These are phyloP conservation scores for Apoda limacodes DNA, from an alignment of 2,888 invertebrate genomes.

Conservation along the genomic window DNA sequence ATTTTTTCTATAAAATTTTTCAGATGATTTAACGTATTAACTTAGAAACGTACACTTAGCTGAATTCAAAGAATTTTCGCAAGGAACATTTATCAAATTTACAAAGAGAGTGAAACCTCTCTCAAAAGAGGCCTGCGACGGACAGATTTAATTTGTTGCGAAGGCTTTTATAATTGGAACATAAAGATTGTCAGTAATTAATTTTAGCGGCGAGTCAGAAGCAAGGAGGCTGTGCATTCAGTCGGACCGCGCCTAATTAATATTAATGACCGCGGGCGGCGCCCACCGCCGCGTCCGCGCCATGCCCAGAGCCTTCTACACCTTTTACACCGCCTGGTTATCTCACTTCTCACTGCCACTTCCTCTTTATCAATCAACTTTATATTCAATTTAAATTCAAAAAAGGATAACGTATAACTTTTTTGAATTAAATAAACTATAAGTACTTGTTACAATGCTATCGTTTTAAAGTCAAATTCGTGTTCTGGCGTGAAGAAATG, in stretches of 20 bases:
- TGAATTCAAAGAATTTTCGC: constrained; percentile 60
- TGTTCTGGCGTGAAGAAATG: too few relatives aligned
- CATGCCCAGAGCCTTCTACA: too few relatives aligned
- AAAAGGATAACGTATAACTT: too few relatives aligned
- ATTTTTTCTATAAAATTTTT: too few relatives aligned
- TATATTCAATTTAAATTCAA: too few relatives aligned
- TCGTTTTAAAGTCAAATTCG: too few relatives aligned
- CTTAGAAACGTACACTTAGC: constrained; percentile 32
- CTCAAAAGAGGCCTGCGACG: constrained; percentile 66
- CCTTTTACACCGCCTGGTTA: too few relatives aligned
- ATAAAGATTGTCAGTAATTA: constrained; percentile 71
- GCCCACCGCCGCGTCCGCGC: too few relatives aligned
- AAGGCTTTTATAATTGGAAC: constrained; percentile 71
- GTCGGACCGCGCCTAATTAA: constrained; percentile 62
- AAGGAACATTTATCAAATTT: constrained; percentile 67
- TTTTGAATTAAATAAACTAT: too few relatives aligned
- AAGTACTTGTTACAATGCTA: too few relatives aligned
- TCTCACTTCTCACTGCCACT: too few relatives aligned
- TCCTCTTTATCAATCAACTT: too few relatives aligned
- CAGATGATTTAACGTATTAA: constrained; percentile 24
- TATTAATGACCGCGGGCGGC: constrained; percentile 62
- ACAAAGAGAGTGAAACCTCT: constrained; percentile 69
- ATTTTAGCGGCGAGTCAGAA: constrained; percentile 69
- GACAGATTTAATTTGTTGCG: constrained; percentile 71
- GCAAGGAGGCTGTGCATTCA: constrained; percentile 63